Evolutionary conservation across 2,113 vertebrate genomes (phyloP).

Genomic region (Rhodinocichla rosea): DNA sequence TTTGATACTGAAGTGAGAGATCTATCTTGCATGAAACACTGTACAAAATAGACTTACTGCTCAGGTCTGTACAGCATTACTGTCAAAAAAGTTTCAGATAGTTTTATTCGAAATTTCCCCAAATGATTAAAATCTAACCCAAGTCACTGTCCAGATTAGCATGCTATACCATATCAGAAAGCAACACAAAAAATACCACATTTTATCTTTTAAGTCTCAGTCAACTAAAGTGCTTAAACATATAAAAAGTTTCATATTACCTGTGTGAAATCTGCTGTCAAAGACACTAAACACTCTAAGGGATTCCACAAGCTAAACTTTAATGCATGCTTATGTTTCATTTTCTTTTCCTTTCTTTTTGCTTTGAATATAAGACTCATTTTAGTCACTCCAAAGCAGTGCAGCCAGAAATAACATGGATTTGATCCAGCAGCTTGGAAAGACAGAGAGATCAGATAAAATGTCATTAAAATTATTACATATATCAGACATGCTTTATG

Average conservation of each 20-base stretch:
- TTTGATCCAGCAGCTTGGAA: neutral
- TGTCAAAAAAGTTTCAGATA: neutral
- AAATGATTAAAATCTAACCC: neutral
- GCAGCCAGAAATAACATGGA: neutral
- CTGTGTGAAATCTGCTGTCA: neutral
- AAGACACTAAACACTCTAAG: neutral
- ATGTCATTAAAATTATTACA: constrained; percentile 4
- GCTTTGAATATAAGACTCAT: neutral
- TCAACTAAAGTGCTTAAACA: neutral
- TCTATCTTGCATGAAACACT: neutral
- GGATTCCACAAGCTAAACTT: neutral
- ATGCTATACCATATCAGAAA: neutral
- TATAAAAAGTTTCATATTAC: neutral
- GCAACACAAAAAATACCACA: neutral
- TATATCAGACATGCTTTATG: constrained; percentile 22
- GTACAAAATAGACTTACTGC: neutral
- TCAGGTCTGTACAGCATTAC: neutral
- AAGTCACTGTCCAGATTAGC: neutral
- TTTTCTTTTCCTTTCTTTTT: neutral
- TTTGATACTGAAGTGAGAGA: neutral
- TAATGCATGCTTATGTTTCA: neutral
- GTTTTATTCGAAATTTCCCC: neutral
- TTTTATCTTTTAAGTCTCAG: neutral
- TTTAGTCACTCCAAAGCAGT: neutral
- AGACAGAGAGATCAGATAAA: neutral